Conservation (phyloP, 2,888 invertebrate genomes). For the Andricus quercusramuli region DNA sequence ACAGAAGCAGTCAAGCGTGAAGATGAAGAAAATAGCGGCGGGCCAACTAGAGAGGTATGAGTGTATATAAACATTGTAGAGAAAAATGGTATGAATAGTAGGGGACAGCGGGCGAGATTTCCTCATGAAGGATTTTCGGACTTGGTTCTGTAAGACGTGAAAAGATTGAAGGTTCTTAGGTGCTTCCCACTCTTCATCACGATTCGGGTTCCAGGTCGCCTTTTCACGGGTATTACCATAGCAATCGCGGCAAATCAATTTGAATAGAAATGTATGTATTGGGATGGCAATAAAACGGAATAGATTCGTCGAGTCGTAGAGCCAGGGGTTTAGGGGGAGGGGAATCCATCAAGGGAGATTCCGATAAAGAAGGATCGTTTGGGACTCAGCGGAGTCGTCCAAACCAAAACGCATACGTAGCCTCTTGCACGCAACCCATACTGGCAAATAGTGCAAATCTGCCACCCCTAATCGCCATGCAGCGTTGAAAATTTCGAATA, state of each 20-base stretch:
- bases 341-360: slow-evolving; percentile 61
- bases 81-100: background rate
- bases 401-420: slow-evolving; percentile 17
- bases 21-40: no score
- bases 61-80: background rate
- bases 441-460: slow-evolving; percentile 34
- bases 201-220: slow-evolving; percentile 28
- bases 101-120: background rate
- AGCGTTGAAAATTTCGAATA: slow-evolving; percentile 30
- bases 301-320: slow-evolving; percentile 63
- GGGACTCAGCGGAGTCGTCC: slow-evolving; percentile 53
- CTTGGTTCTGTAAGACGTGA: slow-evolving; percentile 20
- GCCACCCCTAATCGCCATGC: slow-evolving; percentile 31
- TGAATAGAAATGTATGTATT: slow-evolving; percentile 75
- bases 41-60: no score
- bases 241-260: slow-evolving; percentile 73
- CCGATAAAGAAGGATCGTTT: slow-evolving; percentile 68
- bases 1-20: no score
- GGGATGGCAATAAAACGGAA: slow-evolving; percentile 73
- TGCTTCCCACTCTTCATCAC: slow-evolving; percentile 28
- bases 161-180: slow-evolving; percentile 8
- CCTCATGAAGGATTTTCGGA: slow-evolving; percentile 9
- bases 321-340: slow-evolving; percentile 42
- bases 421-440: background rate
- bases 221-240: slow-evolving; percentile 65